Evolutionary conservation across 2,888 invertebrate genomes (phyloP).

Genomic region (Phalangium opilio): DNA sequence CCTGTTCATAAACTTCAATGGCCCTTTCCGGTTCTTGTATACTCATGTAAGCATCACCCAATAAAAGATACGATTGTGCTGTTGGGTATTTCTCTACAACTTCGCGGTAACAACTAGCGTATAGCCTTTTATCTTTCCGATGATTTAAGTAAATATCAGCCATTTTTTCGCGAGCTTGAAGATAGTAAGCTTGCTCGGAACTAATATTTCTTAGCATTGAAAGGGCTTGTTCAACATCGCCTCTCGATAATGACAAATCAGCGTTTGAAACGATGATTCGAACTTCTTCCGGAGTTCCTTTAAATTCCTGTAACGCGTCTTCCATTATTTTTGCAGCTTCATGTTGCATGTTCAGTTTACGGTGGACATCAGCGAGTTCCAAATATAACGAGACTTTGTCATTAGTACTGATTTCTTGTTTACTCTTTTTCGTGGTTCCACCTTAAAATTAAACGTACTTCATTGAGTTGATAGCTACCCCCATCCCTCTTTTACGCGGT

Average conservation of each 20-base stretch:
- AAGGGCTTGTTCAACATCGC: slow-evolving; percentile 66
- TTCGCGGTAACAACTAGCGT: slow-evolving; percentile 61
- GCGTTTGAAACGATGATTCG: slow-evolving; percentile 69
- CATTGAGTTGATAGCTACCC: slow-evolving; percentile 4
- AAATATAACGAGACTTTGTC: slow-evolving; percentile 76
- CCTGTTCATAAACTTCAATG: slow-evolving; percentile 65
- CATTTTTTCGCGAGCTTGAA: slow-evolving; percentile 48
- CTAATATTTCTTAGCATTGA: slow-evolving; percentile 57
- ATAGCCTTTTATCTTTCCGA: slow-evolving; percentile 69
- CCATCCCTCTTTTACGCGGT: too few species aligned
- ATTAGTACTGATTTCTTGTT: slow-evolving; percentile 38
- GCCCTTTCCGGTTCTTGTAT: slow-evolving; percentile 56
- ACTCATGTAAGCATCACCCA: slow-evolving; percentile 91
- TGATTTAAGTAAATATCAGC: slow-evolving; percentile 78
- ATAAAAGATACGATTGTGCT: slow-evolving; percentile 50
- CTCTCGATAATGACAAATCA: slow-evolving; percentile 60
- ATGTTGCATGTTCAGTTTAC: slow-evolving; percentile 44
- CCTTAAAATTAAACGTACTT: neutral
- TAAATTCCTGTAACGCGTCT: slow-evolving; percentile 38
- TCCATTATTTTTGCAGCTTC: slow-evolving; percentile 71
- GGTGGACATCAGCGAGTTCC: slow-evolving; percentile 65
- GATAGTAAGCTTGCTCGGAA: slow-evolving; percentile 66
- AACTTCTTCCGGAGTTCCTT: slow-evolving; percentile 66
- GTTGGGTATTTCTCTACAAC: slow-evolving; percentile 39
- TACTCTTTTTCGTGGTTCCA: slow-evolving; percentile 7